Conservation (phyloP, 2,888 invertebrate genomes). For the Ectemnius continuus region DNA sequence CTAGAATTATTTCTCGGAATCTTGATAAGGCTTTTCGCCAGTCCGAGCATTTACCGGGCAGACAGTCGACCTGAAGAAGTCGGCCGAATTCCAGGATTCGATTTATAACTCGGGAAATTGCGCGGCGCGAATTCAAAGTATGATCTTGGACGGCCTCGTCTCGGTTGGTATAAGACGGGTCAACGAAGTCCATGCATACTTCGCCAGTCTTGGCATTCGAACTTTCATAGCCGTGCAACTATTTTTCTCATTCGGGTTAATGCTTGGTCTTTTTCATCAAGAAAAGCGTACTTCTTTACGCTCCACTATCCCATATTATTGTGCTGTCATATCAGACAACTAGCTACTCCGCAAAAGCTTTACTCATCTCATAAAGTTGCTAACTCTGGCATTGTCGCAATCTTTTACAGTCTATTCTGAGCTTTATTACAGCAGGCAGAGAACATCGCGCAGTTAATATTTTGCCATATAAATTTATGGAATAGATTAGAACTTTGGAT, state of each 20-base stretch:
- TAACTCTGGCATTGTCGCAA: too few relatives aligned
- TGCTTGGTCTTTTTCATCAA: background rate
- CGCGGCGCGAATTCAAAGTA: constrained; percentile 11
- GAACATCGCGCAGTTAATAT: too few relatives aligned
- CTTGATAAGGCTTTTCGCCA: background rate
- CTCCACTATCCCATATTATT: too few relatives aligned
- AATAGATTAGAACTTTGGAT: too few relatives aligned
- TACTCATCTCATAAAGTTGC: too few relatives aligned
- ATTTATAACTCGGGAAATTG: constrained; percentile 21
- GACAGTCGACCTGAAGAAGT: background rate
- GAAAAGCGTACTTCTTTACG: too few relatives aligned
- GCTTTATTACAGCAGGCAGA: too few relatives aligned
- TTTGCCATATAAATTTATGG: too few relatives aligned
- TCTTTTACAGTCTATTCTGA: too few relatives aligned
- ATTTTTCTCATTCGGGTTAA: constrained; percentile 8
- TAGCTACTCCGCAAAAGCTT: too few relatives aligned
- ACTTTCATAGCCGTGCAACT: constrained; percentile 31
- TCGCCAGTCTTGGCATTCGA: constrained; percentile 30
- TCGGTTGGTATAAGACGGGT: background rate
- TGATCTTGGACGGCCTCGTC: background rate
- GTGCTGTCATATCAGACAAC: too few relatives aligned
- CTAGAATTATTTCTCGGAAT: too few relatives aligned
- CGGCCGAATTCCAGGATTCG: constrained; percentile 6
- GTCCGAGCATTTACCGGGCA: background rate
- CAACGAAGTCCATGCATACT: constrained; percentile 9